phyloP scores from a whole-genome alignment of 2,797 vertebrate genomes.

The Halcyon badia region DNA sequence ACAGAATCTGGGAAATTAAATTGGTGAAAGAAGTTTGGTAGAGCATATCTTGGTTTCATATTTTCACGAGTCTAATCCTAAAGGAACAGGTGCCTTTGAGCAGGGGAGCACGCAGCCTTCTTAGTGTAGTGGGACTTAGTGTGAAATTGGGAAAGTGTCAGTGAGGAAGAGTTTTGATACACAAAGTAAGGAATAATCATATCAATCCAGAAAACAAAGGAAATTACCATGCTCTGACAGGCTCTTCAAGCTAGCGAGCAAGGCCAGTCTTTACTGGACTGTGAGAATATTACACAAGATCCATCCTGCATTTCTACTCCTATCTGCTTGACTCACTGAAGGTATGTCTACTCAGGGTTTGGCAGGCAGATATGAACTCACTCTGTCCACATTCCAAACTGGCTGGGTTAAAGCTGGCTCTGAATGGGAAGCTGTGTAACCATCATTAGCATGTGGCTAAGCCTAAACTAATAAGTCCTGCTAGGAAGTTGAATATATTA shows the following conservation, averaged over 20 bases:
- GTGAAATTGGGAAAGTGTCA: not conserved
- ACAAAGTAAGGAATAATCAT: not conserved
- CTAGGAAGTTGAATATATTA: conserved; percentile 2
- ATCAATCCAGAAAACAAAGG: not conserved
- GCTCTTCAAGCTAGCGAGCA: not conserved
- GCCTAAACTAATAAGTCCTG: not conserved
- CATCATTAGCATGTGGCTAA: conserved; percentile 3
- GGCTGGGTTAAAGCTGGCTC: conserved; percentile 24
- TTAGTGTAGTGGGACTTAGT: not conserved
- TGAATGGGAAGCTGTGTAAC: conserved; percentile 1
- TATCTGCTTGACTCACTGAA: conserved; percentile 41
- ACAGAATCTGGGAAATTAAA: not conserved
- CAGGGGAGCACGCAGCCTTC: not conserved
- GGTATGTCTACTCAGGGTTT: conserved; percentile 51
- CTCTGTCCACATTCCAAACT: not conserved
- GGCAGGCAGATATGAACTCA: conserved; percentile 10
- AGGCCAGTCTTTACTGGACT: not conserved
- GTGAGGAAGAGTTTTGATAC: not conserved
- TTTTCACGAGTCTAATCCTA: not conserved
- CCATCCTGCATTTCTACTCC: not conserved
- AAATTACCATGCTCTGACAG: not conserved
- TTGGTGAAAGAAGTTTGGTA: not conserved
- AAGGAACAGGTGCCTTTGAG: not conserved
- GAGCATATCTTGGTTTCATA: not conserved
- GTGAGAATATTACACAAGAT: conserved; percentile 18